Evolutionary conservation across 2,113 vertebrate genomes (phyloP).

Genomic region (Cryptoleucopteryx plumbea): DNA sequence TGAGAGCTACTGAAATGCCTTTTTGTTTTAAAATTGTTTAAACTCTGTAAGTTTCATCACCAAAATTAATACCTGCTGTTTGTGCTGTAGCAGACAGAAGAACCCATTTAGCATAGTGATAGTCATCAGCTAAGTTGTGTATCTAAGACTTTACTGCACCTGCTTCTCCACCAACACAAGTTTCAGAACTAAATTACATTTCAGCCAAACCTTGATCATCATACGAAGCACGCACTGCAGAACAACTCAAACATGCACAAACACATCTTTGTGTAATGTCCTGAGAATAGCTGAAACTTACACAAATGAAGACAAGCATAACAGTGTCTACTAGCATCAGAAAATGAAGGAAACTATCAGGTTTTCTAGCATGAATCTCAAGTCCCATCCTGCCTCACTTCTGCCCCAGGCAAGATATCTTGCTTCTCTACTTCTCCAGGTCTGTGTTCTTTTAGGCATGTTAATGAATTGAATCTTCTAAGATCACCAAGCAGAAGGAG

Average conservation of each 20-base stretch:
- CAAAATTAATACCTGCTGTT: constrained; percentile 23
- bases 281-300: neutral
- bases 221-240: accelerated
- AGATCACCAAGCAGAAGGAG: neutral
- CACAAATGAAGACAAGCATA: neutral
- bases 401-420: neutral
- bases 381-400: neutral
- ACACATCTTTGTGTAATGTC: neutral
- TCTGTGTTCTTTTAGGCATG: neutral
- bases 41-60: neutral
- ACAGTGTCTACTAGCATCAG: neutral
- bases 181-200: neutral
- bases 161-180: neutral
- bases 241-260: neutral
- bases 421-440: neutral
- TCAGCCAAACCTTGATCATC: neutral
- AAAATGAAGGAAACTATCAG: neutral
- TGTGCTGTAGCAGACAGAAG: neutral
- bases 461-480: neutral
- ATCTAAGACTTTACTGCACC: neutral
- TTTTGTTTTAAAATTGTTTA: constrained; percentile 13
- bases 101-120: neutral
- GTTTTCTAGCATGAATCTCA: neutral
- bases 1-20: neutral
- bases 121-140: neutral